These are phyloP conservation scores for Falco columbarius DNA, from an alignment of 2,797 vertebrate genomes.

Conservation along the genomic window DNA sequence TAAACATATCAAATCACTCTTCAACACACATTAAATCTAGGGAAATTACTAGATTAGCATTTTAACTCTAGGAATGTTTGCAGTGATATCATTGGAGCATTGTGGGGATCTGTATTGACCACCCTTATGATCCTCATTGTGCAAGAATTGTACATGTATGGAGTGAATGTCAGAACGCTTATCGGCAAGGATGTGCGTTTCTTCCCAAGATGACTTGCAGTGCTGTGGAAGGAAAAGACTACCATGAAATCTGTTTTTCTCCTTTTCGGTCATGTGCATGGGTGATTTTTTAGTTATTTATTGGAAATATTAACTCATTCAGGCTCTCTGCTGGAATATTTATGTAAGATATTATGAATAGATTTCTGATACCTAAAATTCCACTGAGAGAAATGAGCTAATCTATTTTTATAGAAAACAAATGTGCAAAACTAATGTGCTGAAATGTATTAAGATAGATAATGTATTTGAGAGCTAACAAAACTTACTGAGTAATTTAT, in stretches of 20 bases:
- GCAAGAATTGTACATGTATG: rapidly evolving
- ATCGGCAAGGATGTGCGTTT: not conserved
- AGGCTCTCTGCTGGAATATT: not conserved
- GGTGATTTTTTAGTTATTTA: not conserved
- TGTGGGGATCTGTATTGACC: not conserved
- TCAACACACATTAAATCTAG: not conserved
- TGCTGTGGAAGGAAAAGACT: not conserved
- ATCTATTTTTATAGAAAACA: not conserved
- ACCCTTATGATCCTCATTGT: not conserved
- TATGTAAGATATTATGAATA: not conserved
- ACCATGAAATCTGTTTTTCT: not conserved
- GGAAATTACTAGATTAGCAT: not conserved
- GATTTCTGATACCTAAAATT: not conserved
- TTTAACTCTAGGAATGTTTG: not conserved
- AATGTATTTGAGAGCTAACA: not conserved
- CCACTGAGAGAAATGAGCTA: not conserved
- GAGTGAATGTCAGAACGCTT: not conserved
- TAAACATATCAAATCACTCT: not conserved
- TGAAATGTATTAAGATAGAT: not conserved
- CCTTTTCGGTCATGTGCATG: not conserved
- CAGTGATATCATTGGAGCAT: not conserved
- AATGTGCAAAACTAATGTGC: not conserved
- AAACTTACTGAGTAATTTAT: not conserved
- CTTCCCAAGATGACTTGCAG: not conserved
- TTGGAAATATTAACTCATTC: not conserved